phyloP scores from a whole-genome alignment of 2,888 invertebrate genomes.

The Zygothrica quintamaculata region DNA sequence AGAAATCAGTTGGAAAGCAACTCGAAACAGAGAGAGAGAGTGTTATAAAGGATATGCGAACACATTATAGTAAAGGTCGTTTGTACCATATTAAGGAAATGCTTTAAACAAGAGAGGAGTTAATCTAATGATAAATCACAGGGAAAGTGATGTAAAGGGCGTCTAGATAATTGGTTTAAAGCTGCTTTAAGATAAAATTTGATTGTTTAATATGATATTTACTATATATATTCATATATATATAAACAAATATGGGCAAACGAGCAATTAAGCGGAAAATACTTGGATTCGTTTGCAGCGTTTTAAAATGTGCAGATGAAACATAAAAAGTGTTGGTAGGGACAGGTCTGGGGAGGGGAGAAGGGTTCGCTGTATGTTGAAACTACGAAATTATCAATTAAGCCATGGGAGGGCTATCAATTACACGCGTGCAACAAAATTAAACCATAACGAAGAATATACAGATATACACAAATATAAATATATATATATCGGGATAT shows the following conservation, averaged over 20 bases:
- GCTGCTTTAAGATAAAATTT: not conserved
- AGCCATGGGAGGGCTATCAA: constrained; percentile 71
- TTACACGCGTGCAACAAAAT: constrained; percentile 70
- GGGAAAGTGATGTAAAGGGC: too few relatives aligned
- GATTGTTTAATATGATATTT: constrained; percentile 6
- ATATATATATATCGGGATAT: too few relatives aligned
- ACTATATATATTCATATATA: constrained; percentile 30
- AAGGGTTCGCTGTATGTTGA: constrained; percentile 30
- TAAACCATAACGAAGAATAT: constrained; percentile 70
- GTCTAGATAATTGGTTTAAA: not conserved
- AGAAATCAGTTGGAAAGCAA: too few relatives aligned
- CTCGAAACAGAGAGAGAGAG: too few relatives aligned
- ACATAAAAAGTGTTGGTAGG: constrained; percentile 10
- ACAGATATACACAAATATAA: constrained; percentile 11
- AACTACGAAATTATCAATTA: constrained; percentile 75
- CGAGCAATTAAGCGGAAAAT: constrained; percentile 33
- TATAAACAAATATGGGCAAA: constrained; percentile 32
- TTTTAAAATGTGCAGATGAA: constrained; percentile 18
- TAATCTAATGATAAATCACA: too few relatives aligned
- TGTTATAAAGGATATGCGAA: too few relatives aligned
- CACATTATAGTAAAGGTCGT: too few relatives aligned
- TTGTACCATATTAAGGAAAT: too few relatives aligned
- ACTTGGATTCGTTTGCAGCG: constrained; percentile 17
- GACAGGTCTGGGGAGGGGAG: constrained; percentile 10
- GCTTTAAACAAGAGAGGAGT: too few relatives aligned